Base-by-base conservation (phyloP, 2,113 vertebrate genomes). In the Neolamprologus fasciatus region DNA sequence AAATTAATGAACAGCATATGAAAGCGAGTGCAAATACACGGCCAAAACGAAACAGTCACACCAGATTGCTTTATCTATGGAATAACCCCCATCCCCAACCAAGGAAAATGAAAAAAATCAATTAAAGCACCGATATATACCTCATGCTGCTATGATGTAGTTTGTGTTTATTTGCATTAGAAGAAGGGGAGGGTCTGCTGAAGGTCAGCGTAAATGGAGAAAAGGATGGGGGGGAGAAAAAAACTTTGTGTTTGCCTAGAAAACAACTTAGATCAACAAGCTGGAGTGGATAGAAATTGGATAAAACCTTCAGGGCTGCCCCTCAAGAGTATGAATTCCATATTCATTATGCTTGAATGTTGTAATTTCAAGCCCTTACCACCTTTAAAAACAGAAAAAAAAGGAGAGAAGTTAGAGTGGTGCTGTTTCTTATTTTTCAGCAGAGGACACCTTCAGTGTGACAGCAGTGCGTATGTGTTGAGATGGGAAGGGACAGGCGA, bases 1-100 rank as follows among this genome's bases (percentile, higher is more conserved):
- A 92, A 92, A 93, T 94, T 91, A 94, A 93, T 93, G 87, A 93
- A 92, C 80, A 89, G 84, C 85, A 87, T 89, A 89, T 85, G 91
- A 79, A 79, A 92, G 80, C 82, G 31, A 82, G 85, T 86, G 85
- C 87, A 89, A 90, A 94, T 83, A 87, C 58, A 31, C 45, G 6
- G 31, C 89, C 90, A 87, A 94, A 94, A 47, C 80, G 51, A 90
- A 91, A 87, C 86, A 86, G 85, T 86, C 21, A 73, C 71, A 73
- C 50, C 51, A 17, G 82, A 95, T 94, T 81, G 94, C 87, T 94
- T 92, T 86, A 93, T 94, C 86, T 89, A 13, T 42, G 82, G 87
- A 84, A 37, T 21, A 12, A 37, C 33, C 61, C 6, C 26, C 26
- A 31, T 2, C 9, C 58, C 61, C 31, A 35, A 35, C 19, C 61